Evolutionary conservation across 1,140 invertebrate genomes (phyloP), one percentile per base, ranked within the genome.

Genomic region (Macrocentrus cingulum): DNA sequence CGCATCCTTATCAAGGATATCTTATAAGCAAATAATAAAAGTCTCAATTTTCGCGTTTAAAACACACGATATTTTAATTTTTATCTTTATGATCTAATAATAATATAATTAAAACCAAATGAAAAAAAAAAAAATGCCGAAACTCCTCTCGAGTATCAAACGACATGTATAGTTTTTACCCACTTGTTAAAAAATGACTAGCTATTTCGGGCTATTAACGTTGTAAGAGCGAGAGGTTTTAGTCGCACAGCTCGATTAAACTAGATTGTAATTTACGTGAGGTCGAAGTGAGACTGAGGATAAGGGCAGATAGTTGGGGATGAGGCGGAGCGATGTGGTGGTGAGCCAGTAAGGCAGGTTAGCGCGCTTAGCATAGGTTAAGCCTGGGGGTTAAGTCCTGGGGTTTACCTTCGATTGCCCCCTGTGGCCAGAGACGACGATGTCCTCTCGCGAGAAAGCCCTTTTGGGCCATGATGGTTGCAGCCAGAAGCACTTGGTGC

Each of bases 361-460:
- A 69, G 58, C 63, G 39, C 63, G 67, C 62, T 72, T 72, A 70
- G 67, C 69, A 70, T 74, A 71, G 70, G 67, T 72, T 74, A 72
- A 74, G 68, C 65, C 37, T 39, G 51, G 54, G n/a, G 53, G 66
- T 70, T 73, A 73, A 72, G 69, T 66, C 69, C 62, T 22, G 46
- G 62, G 67, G 60, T 70, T 73, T 71, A 72, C 65, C 68, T 72
- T 72, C 65, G 71, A 73, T 74, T 74, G 67, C 65, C 62, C 60
- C 18, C 25, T 67, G 66, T 36, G 62, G 65, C 49, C 62, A 62
- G 55, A 59, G 60, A 61, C 48, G 61, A 37, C 48, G 48, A 11
- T 39, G 11, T 39, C 36, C 29, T 34, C 29, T 7, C 11, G 29
- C 29, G 29, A 34, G 11, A n/a, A n/a, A n/a, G n/a, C n/a, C n/a